Conservation (phyloP, 2,888 invertebrate genomes). For the Gastrophysa polygoni region DNA sequence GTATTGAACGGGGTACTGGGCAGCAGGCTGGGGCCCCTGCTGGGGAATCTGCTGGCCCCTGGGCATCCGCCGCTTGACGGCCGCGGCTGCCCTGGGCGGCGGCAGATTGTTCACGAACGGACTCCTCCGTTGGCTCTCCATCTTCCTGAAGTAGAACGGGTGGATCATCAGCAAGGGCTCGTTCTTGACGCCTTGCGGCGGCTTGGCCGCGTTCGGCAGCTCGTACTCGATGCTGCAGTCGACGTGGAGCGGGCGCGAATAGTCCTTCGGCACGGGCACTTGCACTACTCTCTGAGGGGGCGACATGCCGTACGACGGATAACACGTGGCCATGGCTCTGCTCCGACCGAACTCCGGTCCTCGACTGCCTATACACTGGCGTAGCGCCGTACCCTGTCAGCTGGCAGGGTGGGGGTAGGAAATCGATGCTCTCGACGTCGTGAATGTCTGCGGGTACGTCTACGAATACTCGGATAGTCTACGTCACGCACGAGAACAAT, state of each 20-base stretch:
- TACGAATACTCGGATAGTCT: constrained; percentile 52
- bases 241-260: constrained; percentile 85
- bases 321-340: constrained; percentile 55
- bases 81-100: constrained; percentile 46
- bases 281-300: constrained; percentile 57
- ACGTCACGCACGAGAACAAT: constrained; percentile 50
- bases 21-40: constrained; percentile 55
- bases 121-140: constrained; percentile 81
- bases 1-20: constrained; percentile 49
- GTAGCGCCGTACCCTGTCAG: constrained; percentile 28
- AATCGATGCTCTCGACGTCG: constrained; percentile 56
- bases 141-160: constrained; percentile 86
- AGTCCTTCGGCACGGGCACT: constrained; percentile 72
- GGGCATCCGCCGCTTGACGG: constrained; percentile 41
- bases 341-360: constrained; percentile 49
- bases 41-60: constrained; percentile 49
- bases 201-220: constrained; percentile 86
- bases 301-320: constrained; percentile 53
- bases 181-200: constrained; percentile 80
- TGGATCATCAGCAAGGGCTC: constrained; percentile 90
- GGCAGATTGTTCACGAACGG: constrained; percentile 86
- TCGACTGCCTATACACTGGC: constrained; percentile 24
- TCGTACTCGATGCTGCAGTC: constrained; percentile 93
- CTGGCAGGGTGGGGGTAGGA: constrained; percentile 60
- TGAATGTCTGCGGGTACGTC: constrained; percentile 48